Percentiles rank a stretch among this genome's conserved stretches.
phyloP scores from a whole-genome alignment of 2,113 vertebrate species.

The Pavo muticus region DNA sequence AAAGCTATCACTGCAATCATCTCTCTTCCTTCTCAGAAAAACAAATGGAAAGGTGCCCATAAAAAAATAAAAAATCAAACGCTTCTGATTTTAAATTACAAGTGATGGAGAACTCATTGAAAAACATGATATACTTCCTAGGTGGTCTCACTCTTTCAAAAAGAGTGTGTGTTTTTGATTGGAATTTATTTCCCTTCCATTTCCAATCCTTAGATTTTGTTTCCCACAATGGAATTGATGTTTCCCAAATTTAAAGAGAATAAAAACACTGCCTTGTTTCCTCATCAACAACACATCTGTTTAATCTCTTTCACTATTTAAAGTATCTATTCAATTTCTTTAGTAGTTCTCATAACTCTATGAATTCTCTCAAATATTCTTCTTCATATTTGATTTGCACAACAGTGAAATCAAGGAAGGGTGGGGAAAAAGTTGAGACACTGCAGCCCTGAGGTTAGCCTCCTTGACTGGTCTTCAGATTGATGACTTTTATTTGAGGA shows the following conservation, averaged over 20 bases:
- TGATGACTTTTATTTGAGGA: neutral
- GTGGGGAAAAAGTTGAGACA: neutral
- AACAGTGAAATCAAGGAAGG: neutral
- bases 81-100: neutral
- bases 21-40: neutral
- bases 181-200: neutral
- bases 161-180: rapidly evolving
- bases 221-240: neutral
- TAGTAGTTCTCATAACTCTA: neutral
- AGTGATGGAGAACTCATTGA: neutral
- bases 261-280: neutral
- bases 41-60: neutral
- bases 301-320: neutral
- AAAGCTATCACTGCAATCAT: neutral
- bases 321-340: neutral
- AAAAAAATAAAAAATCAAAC: neutral
- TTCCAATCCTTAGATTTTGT: neutral
- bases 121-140: neutral
- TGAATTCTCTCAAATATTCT: neutral
- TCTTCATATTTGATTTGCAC: neutral
- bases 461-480: neutral
- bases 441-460: neutral
- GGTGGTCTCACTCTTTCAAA: neutral
- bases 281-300: neutral
- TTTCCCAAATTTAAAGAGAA: neutral